These are phyloP conservation scores for Panagrolaimus sp. DNA, from an alignment of 1,140 invertebrate genomes.

Conservation along the genomic window DNA sequence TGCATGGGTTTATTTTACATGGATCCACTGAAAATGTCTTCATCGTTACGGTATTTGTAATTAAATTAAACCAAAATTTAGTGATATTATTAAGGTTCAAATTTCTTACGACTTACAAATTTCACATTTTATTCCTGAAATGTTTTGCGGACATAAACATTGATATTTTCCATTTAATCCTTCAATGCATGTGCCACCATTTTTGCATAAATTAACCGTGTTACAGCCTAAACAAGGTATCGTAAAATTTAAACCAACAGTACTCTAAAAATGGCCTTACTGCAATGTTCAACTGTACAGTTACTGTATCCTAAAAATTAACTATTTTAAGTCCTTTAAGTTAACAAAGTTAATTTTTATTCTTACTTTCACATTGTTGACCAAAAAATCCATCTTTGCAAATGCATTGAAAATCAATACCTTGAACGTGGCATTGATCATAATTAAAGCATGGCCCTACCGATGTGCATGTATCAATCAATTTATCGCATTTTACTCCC, in stretches of 20 bases:
- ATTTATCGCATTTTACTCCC: neutral
- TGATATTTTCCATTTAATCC: neutral
- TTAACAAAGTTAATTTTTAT: neutral
- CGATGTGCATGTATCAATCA: too few relatives aligned
- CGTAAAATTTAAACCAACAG: neutral
- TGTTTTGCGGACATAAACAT: neutral
- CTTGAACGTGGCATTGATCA: too few relatives aligned
- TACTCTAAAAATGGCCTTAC: too few relatives aligned
- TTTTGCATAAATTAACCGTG: neutral
- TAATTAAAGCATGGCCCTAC: too few relatives aligned
- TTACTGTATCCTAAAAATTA: neutral
- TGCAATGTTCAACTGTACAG: neutral
- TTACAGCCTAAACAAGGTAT: neutral
- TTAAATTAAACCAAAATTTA: neutral
- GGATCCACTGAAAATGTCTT: neutral
- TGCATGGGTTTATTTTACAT: neutral
- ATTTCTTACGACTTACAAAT: neutral
- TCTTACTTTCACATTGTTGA: neutral
- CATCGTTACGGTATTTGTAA: neutral
- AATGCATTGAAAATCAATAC: too few relatives aligned
- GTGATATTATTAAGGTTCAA: neutral
- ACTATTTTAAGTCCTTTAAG: neutral
- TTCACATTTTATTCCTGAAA: neutral
- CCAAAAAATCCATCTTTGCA: too few relatives aligned
- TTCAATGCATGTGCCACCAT: conserved; percentile 11